phyloP scores from a whole-genome alignment of 2,113 vertebrate genomes.

The Perca fluviatilis region DNA sequence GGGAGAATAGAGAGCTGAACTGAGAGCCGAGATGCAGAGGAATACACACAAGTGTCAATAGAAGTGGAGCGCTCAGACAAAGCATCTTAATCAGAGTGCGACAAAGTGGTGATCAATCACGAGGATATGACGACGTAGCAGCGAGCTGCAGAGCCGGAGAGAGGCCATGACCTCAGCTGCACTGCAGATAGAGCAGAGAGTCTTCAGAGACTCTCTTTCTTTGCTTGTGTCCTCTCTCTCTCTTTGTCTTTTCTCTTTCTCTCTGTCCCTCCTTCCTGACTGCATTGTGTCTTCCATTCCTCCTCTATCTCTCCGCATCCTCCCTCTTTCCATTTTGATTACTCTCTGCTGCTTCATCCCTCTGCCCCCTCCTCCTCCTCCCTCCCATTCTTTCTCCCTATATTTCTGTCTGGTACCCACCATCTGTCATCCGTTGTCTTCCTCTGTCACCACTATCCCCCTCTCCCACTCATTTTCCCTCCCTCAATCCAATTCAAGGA shows the following conservation, averaged over 20 bases:
- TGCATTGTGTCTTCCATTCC: slow-evolving; percentile 24
- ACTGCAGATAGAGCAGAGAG: slow-evolving; percentile 56
- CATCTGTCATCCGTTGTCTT: slow-evolving; percentile 77
- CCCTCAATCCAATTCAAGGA: slow-evolving; percentile 72
- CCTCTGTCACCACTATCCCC: slow-evolving; percentile 37
- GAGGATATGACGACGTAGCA: slow-evolving; percentile 47
- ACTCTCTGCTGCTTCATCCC: slow-evolving; percentile 49
- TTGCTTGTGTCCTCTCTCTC: slow-evolving; percentile 37
- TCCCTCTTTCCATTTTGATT: slow-evolving; percentile 66
- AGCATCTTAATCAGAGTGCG: slow-evolving; percentile 72
- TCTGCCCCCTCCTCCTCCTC: background rate
- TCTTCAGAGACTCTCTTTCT: slow-evolving; percentile 53
- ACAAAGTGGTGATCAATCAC: slow-evolving; percentile 71
- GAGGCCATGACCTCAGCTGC: slow-evolving; percentile 72
- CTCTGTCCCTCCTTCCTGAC: slow-evolving; percentile 24
- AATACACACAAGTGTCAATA: slow-evolving; percentile 64
- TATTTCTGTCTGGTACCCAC: slow-evolving; percentile 69
- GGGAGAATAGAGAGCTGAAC: background rate
- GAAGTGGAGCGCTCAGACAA: slow-evolving; percentile 50
- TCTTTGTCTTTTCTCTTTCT: slow-evolving; percentile 32
- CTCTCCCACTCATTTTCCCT: slow-evolving; percentile 66
- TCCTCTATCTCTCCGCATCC: slow-evolving; percentile 25
- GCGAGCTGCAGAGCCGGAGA: slow-evolving; percentile 36
- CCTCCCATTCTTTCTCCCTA: slow-evolving; percentile 48
- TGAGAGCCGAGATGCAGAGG: slow-evolving; percentile 31